Evolutionary conservation across 2,797 vertebrate species (phyloP), one percentile per base, ranked within the genome.

Genomic region (Apogon hyalosoma): DNA sequence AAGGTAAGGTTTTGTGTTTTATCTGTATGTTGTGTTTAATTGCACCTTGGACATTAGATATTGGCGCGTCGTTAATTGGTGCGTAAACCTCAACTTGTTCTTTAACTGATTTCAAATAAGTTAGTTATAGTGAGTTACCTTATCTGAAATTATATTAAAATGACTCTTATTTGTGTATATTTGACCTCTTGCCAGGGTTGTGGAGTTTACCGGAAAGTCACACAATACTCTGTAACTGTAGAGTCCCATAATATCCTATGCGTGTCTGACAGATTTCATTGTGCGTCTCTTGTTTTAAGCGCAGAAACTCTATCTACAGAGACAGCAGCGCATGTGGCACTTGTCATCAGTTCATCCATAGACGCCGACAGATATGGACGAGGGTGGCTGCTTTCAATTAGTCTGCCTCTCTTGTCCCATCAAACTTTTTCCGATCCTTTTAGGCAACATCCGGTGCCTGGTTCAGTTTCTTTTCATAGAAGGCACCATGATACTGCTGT

Each of bases 261-360:
- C 63, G 36, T n/a, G 70, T 70, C 61, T 84, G 79, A 67, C 75
- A 67, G 71, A 58, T 58, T 19, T 73, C 71, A 75, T 79, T 87
- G 82, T 86, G 68, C 31, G 47, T 45, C 31, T 60, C 56, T 21
- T 41, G 58, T 65, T 86, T 75, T 74, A 77, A 77, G 57, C 72
- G 74, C 56, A 85, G 91, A 90, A 91, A 93, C 88, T 75, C 62
- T 67, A 91, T 88, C 89, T 90, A 73, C 41, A 75, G 64, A 62
- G 73, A 84, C 82, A 70, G 74, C 45, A 60, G 74, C 41, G 50
- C 69, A 53, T 77, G 81, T 73, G 72, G 63, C 59, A 46, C 69
- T 48, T 92, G 87, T 93, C 91, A 91, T 55, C 89, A 63, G 55
- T 56, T 87, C 80, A 65, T 83, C 77, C 62, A 33, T 12, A 64